phyloP scores from a whole-genome alignment of 2,797 vertebrate genomes.

The Spatula versicolor region DNA sequence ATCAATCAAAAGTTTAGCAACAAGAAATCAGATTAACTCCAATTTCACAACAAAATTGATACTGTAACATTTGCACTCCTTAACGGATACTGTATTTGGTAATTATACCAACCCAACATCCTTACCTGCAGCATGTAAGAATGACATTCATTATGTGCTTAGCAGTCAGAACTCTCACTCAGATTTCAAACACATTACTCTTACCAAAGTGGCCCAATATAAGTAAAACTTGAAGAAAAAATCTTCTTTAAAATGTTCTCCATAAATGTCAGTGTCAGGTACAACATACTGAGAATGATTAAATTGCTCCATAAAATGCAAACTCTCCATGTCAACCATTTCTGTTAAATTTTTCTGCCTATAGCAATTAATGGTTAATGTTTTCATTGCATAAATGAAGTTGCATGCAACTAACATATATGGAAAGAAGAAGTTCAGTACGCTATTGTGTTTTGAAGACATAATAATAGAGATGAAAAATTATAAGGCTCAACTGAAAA shows the following conservation, averaged over 20 bases:
- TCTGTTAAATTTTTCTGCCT: not conserved
- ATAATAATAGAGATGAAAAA: not conserved
- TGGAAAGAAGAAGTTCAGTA: not conserved
- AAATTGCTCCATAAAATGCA: not conserved
- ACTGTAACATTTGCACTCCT: not conserved
- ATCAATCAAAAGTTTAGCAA: not conserved
- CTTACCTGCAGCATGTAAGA: not conserved
- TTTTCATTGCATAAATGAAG: not conserved
- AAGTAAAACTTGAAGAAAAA: not conserved
- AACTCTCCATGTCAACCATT: not conserved
- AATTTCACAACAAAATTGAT: not conserved
- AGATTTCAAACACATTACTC: not conserved
- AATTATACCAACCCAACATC: not conserved
- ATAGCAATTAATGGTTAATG: too few species aligned
- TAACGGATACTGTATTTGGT: not conserved
- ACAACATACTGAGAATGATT: not conserved
- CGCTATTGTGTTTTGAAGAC: not conserved
- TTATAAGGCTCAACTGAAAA: not conserved
- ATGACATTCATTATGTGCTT: not conserved
- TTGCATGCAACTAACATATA: not conserved
- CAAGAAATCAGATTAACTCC: not conserved
- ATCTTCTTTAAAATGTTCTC: not conserved
- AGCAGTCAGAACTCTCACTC: not conserved
- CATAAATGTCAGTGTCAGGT: not conserved
- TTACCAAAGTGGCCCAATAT: not conserved